These are phyloP conservation scores for Calliphora vomitoria DNA, from an alignment of 2,888 invertebrate genomes.

Conservation along the genomic window DNA sequence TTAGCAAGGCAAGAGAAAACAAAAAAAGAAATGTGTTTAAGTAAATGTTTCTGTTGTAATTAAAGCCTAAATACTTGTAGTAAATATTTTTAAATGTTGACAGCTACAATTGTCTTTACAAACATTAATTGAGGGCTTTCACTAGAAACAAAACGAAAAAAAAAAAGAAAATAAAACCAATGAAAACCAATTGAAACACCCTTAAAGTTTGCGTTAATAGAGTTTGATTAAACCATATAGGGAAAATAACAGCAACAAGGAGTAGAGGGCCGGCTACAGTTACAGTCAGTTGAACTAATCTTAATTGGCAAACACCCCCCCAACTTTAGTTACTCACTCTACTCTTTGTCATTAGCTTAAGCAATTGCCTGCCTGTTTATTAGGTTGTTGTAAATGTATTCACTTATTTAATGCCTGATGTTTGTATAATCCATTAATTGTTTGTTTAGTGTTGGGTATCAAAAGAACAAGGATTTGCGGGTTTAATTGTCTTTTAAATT, in stretches of 20 bases:
- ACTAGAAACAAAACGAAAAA: not conserved
- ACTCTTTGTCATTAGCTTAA: no score
- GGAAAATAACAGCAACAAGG: no score
- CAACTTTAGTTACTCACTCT: no score
- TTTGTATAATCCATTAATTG: not conserved
- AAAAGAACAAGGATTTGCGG: not conserved
- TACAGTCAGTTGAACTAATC: not conserved
- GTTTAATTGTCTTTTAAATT: no score
- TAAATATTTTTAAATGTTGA: conserved; percentile 20
- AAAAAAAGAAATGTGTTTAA: not conserved
- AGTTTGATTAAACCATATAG: no score
- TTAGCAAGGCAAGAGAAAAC: no score
- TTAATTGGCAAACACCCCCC: not conserved
- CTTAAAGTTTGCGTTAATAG: not conserved
- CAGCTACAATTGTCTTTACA: conserved; percentile 15
- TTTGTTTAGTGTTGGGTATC: conserved; percentile 9
- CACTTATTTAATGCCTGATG: not conserved
- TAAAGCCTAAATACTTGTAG: not conserved
- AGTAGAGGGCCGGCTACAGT: no score
- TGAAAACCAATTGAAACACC: conserved; percentile 26
- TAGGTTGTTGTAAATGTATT: not conserved
- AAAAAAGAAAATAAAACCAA: not conserved
- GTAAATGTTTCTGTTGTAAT: not conserved
- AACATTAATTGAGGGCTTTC: not conserved
- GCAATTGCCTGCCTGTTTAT: not conserved